Evolutionary conservation across 2,113 vertebrate genomes (phyloP).

Genomic region (Rhinolophus ferrumequinum): DNA sequence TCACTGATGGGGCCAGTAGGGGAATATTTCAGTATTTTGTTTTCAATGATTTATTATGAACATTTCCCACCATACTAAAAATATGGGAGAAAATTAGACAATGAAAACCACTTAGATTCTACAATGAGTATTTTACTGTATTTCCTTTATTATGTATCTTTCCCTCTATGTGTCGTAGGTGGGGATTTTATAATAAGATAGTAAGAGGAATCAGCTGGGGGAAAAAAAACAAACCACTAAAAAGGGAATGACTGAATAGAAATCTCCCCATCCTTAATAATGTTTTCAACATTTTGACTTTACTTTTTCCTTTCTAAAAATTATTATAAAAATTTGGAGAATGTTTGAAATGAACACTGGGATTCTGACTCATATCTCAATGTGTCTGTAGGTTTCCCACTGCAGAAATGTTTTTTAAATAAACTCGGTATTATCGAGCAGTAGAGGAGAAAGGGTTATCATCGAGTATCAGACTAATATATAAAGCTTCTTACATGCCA

Average conservation of each 20-base stretch:
- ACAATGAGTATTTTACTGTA: not conserved
- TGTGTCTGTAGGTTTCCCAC: not conserved
- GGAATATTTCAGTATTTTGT: not conserved
- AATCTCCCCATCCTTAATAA: not conserved
- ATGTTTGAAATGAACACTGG: not conserved
- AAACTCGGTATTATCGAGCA: conserved; percentile 54
- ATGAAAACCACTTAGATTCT: not conserved
- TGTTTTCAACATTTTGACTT: not conserved
- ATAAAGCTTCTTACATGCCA: conserved; percentile 80
- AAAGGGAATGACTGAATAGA: not conserved
- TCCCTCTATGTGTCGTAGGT: not conserved
- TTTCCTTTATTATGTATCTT: not conserved
- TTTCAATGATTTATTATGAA: not conserved
- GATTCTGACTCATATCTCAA: conserved; percentile 42
- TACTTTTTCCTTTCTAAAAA: not conserved
- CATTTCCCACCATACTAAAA: not conserved
- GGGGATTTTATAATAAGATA: not conserved
- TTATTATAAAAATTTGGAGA: not conserved
- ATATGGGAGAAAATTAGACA: not conserved
- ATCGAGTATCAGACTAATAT: conserved; percentile 78
- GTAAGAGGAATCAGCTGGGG: not conserved
- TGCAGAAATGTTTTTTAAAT: conserved; percentile 35
- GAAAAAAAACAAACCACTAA: not conserved
- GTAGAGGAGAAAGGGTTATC: conserved; percentile 72
- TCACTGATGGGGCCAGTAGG: not conserved